These are phyloP conservation scores for Calcarius ornatus DNA, from an alignment of 2,113 vertebrate species.

Conservation along the genomic window DNA sequence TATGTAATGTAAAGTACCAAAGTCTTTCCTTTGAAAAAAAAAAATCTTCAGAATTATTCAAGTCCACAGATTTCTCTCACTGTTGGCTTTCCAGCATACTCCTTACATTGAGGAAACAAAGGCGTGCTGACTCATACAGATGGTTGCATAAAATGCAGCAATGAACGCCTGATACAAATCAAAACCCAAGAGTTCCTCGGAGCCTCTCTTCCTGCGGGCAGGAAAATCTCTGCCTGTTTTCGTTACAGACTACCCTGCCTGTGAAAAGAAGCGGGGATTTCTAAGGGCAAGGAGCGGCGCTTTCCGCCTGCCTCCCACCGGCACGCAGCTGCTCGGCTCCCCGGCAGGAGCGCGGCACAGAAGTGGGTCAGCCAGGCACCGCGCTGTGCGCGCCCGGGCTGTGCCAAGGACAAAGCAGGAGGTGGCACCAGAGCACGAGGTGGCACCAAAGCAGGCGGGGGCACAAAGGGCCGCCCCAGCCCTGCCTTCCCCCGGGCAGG, in stretches of 20 bases:
- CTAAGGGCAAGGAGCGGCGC: fast-evolving
- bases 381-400: background rate
- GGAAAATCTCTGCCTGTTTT: background rate
- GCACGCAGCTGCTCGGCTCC: fast-evolving
- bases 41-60: background rate
- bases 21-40: background rate
- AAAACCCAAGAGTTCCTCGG: background rate
- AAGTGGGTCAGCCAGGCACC: background rate
- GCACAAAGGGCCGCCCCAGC: background rate
- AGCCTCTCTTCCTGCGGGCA: background rate
- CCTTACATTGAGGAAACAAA: background rate
- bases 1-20: background rate
- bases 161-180: background rate
- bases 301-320: fast-evolving
- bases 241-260: background rate
- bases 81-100: background rate
- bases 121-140: background rate
- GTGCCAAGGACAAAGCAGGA: background rate
- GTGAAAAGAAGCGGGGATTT: fast-evolving
- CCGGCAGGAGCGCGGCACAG: fast-evolving
- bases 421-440: background rate
- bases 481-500: fast-evolving
- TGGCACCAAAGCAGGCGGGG: background rate
- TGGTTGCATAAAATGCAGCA: background rate
- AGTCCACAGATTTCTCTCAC: background rate